Conservation (phyloP, 2,888 invertebrate species). For the Eupithecia inturbata region DNA sequence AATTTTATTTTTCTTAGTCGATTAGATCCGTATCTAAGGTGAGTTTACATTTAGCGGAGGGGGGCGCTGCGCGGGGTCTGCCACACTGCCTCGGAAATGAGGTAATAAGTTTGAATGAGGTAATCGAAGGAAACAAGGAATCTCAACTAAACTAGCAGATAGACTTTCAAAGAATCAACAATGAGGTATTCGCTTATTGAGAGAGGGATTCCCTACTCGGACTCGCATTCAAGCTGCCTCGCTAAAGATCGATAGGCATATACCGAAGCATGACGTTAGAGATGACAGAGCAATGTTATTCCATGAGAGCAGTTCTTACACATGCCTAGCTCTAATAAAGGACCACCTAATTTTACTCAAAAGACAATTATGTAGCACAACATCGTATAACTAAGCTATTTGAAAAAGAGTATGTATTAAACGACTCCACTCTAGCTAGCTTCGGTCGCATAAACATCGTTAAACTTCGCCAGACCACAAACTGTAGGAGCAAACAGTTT, state of each 20-base stretch:
- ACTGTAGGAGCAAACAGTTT: background rate
- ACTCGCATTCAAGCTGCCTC: background rate
- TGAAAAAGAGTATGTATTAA: background rate
- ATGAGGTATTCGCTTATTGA: slow-evolving; percentile 25
- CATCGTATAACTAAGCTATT: background rate
- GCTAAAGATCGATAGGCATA: background rate
- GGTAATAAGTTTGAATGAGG: slow-evolving; percentile 11
- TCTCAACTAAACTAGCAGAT: slow-evolving; percentile 22
- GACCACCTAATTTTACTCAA: background rate
- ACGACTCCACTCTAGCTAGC: background rate
- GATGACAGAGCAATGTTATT: background rate
- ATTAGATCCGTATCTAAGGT: slow-evolving; percentile 71
- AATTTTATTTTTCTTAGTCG: slow-evolving; percentile 68
- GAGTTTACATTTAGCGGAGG: slow-evolving; percentile 64
- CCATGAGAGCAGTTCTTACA: background rate
- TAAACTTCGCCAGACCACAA: background rate
- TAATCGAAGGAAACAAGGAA: slow-evolving; percentile 20
- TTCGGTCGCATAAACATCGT: background rate
- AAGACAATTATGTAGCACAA: background rate
- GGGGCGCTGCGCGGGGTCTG: slow-evolving; percentile 57
- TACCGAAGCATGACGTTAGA: background rate
- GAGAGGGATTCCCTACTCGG: background rate
- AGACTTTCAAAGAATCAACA: slow-evolving; percentile 34
- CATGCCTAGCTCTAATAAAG: background rate
- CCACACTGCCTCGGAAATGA: slow-evolving; percentile 43